Conservation (phyloP, 2,888 invertebrate species). For the Trissoscelio sp. region DNA sequence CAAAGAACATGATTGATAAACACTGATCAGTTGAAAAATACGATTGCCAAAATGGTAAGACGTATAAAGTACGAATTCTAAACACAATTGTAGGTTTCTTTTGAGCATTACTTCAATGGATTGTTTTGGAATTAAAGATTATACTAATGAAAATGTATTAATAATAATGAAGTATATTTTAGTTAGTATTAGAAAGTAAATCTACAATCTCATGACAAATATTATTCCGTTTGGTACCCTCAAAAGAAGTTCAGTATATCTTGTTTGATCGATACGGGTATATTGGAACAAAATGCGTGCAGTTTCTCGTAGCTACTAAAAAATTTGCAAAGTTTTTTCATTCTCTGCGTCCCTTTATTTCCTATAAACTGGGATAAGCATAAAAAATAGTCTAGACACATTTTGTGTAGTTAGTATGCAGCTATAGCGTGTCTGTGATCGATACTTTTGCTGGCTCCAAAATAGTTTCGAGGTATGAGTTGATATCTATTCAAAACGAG, state of each 20-base stretch:
- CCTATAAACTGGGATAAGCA: slow-evolving; percentile 76
- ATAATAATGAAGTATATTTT: too few relatives aligned
- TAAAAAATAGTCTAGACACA: slow-evolving; percentile 79
- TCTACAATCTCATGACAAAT: slow-evolving; percentile 7
- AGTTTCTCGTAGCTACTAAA: slow-evolving; percentile 13
- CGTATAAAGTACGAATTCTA: slow-evolving; percentile 7
- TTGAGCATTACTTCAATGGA: too few relatives aligned
- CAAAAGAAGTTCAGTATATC: slow-evolving; percentile 7
- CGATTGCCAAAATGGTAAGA: neutral
- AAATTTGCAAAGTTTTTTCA: slow-evolving; percentile 42
- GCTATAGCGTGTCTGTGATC: slow-evolving; percentile 69
- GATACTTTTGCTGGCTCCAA: slow-evolving; percentile 68
- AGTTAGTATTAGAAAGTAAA: neutral
- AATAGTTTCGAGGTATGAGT: slow-evolving; percentile 48
- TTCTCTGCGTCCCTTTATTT: slow-evolving; percentile 70
- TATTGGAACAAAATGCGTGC: slow-evolving; percentile 12
- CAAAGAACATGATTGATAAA: slow-evolving; percentile 53
- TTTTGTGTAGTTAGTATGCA: slow-evolving; percentile 76
- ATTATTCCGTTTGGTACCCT: neutral
- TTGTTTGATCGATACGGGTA: slow-evolving; percentile 21
- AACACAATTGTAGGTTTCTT: too few relatives aligned
- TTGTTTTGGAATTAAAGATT: too few relatives aligned
- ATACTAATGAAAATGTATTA: too few relatives aligned
- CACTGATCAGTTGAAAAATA: slow-evolving; percentile 35
- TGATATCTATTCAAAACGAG: slow-evolving; percentile 53